These are phyloP conservation scores for Acanthopagrus latus DNA, from an alignment of 2,797 vertebrate genomes.

Conservation along the genomic window DNA sequence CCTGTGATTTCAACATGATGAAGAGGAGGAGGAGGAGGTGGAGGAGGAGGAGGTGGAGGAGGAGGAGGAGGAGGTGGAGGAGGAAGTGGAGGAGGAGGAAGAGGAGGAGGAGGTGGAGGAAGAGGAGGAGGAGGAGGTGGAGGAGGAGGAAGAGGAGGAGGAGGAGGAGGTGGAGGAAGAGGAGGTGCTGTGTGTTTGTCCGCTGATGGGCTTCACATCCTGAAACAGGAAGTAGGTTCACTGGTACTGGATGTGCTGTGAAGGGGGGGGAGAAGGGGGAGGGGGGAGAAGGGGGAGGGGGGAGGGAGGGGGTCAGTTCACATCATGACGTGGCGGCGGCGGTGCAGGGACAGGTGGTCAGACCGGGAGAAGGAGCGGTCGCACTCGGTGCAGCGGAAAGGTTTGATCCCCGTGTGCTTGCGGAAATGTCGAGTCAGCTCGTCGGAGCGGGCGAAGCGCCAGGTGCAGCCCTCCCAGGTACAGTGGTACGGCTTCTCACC, in stretches of 20 bases:
- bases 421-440: slow-evolving; percentile 97
- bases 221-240: background rate
- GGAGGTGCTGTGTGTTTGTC: slow-evolving; percentile 6
- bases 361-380: slow-evolving; percentile 98
- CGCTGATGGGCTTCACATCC: slow-evolving; percentile 26
- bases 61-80: too few relatives aligned
- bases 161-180: slow-evolving; percentile 17
- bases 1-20: slow-evolving; percentile 31
- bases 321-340: slow-evolving; percentile 96
- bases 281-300: background rate
- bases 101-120: too few relatives aligned
- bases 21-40: slow-evolving; percentile 31
- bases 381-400: slow-evolving; percentile 95
- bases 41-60: too few relatives aligned
- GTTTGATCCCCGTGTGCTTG: slow-evolving; percentile 98
- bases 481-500: slow-evolving; percentile 98
- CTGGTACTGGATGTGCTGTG: slow-evolving; percentile 55
- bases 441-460: slow-evolving; percentile 97
- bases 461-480: slow-evolving; percentile 97
- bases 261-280: slow-evolving; percentile 21
- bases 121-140: too few relatives aligned
- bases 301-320: slow-evolving; percentile 77
- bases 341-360: slow-evolving; percentile 96
- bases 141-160: slow-evolving; percentile 39
- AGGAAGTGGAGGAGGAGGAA: too few relatives aligned